These are phyloP conservation scores for Belonocnema kinseyi DNA, from an alignment of 1,140 invertebrate genomes.

Conservation along the genomic window DNA sequence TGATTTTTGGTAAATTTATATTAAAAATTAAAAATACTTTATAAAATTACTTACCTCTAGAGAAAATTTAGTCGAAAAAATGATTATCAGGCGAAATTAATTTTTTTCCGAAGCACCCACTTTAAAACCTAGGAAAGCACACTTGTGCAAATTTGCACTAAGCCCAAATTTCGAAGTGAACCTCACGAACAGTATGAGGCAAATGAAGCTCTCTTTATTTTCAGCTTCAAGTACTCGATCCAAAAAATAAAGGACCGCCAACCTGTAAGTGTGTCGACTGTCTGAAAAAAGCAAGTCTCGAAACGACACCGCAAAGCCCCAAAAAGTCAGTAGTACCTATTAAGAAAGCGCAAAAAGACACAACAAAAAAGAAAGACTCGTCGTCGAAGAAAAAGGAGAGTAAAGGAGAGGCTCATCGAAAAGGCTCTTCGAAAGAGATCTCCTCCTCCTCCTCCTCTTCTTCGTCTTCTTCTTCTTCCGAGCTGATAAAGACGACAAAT, in stretches of 20 bases:
- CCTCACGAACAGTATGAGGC: too few relatives aligned
- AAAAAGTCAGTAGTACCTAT: slow-evolving; percentile 11
- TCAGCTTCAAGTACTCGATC: slow-evolving; percentile 71
- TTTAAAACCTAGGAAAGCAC: too few relatives aligned
- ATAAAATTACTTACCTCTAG: too few relatives aligned
- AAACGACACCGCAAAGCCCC: slow-evolving; percentile 43
- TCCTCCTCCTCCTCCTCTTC: too few relatives aligned
- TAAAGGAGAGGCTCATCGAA: neutral
- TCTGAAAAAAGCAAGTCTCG: slow-evolving; percentile 55
- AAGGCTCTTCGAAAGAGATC: neutral
- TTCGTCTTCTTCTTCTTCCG: neutral
- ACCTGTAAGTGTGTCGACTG: slow-evolving; percentile 72
- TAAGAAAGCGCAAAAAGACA: neutral
- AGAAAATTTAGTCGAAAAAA: too few relatives aligned
- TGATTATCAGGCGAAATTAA: too few relatives aligned
- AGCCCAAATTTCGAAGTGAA: too few relatives aligned
- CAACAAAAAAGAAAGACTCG: slow-evolving; percentile 25
- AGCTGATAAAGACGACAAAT: neutral
- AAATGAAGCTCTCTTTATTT: slow-evolving; percentile 35
- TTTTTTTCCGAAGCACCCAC: too few relatives aligned
- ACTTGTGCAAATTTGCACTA: too few relatives aligned
- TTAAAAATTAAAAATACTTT: too few relatives aligned
- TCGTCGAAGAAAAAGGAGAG: slow-evolving; percentile 30
- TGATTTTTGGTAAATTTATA: too few relatives aligned
- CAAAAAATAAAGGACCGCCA: slow-evolving; percentile 68